Evolutionary conservation across 2,888 invertebrate genomes (phyloP).

Genomic region (Pherbina coryleti): DNA sequence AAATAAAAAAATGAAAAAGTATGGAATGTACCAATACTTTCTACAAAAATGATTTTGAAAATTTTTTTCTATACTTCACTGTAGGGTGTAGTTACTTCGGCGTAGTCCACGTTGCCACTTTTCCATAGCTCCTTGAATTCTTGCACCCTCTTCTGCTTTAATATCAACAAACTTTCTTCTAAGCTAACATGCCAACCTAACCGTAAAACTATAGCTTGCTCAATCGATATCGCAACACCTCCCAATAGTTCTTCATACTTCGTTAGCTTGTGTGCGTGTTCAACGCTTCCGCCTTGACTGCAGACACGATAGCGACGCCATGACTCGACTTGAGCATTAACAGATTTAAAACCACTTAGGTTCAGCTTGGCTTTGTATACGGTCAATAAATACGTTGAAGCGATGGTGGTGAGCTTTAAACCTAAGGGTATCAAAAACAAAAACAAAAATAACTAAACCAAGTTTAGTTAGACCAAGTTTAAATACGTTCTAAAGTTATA

Average conservation of each 20-base stretch:
- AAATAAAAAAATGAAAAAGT: too few species aligned
- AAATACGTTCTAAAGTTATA: neutral
- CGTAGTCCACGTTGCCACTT: neutral
- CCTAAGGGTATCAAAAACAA: neutral
- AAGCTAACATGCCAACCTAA: too few species aligned
- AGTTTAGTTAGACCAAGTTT: neutral
- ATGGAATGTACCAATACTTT: too few species aligned
- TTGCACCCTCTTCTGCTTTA: neutral
- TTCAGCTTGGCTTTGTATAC: constrained; percentile 37
- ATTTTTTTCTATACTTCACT: too few species aligned
- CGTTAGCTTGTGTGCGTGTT: neutral
- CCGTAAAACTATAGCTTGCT: neutral
- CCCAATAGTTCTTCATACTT: neutral
- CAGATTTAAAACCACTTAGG: constrained; percentile 50
- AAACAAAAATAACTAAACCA: neutral
- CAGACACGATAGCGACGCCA: neutral
- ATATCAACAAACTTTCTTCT: too few species aligned
- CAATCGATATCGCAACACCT: neutral
- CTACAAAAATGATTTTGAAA: too few species aligned
- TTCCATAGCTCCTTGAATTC: neutral
- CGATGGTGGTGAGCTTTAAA: neutral
- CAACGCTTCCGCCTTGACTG: neutral
- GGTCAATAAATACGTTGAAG: constrained; percentile 6
- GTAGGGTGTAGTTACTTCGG: neutral
- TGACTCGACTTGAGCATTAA: constrained; percentile 36